Percentiles rank a stretch among this genome's conserved stretches.
Conservation (phyloP, 2,797 vertebrate species). For the Crocodylus rhombifer region DNA sequence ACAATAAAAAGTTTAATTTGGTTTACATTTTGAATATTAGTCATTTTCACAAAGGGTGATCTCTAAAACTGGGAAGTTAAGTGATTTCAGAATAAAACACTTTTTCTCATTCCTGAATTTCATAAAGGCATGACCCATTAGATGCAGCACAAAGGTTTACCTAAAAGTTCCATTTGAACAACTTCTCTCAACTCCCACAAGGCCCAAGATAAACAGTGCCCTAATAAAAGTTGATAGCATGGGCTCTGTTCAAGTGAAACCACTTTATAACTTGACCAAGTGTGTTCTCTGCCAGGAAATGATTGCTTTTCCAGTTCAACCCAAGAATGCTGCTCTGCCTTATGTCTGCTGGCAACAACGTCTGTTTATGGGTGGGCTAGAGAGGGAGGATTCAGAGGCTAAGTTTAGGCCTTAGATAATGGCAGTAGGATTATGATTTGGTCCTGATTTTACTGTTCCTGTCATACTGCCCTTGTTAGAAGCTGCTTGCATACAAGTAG, state of each 20-base stretch:
- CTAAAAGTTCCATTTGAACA: slow-evolving; percentile 61
- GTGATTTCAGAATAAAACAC: slow-evolving; percentile 33
- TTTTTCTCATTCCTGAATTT: not conserved
- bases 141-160: slow-evolving; percentile 24
- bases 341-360: slow-evolving; percentile 72
- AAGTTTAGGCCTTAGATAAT: slow-evolving; percentile 34
- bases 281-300: slow-evolving; percentile 77
- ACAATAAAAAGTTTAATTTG: not conserved
- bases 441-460: not conserved
- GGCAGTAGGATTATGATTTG: not conserved
- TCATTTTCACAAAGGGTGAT: slow-evolving; percentile 8
- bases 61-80: slow-evolving; percentile 35
- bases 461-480: not conserved
- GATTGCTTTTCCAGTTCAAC: slow-evolving; percentile 75
- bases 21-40: not conserved
- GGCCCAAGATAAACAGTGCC: slow-evolving; percentile 75
- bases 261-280: slow-evolving; percentile 70
- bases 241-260: slow-evolving; percentile 74
- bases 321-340: slow-evolving; percentile 77
- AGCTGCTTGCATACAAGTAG: not conserved
- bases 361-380: slow-evolving; percentile 70
- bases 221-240: slow-evolving; percentile 76
- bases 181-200: slow-evolving; percentile 57
- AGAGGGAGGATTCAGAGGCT: slow-evolving; percentile 44
- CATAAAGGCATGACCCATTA: slow-evolving; percentile 31